Conservation (phyloP, 2,888 invertebrate species). For the Troides aeacus region DNA sequence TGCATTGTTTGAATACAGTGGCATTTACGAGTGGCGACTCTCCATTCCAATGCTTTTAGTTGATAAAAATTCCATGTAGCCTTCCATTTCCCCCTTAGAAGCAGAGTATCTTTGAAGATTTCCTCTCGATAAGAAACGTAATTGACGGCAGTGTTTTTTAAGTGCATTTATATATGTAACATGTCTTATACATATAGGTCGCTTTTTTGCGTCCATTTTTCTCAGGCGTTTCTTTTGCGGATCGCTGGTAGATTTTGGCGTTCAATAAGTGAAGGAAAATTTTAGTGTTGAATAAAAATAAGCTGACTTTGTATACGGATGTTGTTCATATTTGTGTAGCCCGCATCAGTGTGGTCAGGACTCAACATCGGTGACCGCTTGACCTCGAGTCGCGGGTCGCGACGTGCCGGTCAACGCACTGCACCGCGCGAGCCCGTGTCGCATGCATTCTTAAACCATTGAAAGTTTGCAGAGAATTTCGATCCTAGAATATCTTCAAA, state of each 20-base stretch:
- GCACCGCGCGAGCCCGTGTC: constrained; percentile 42
- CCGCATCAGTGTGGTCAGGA: constrained; percentile 50
- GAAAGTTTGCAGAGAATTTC: constrained; percentile 20
- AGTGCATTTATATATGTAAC: not conserved
- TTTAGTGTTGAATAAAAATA: too few relatives aligned
- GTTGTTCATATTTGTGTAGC: not conserved
- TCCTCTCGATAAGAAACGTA: not conserved
- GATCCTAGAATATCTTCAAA: not conserved
- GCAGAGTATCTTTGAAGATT: too few relatives aligned
- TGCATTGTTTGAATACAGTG: too few relatives aligned
- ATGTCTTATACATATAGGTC: too few relatives aligned
- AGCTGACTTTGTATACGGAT: not conserved
- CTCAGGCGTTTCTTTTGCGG: too few relatives aligned
- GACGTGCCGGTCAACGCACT: constrained; percentile 66
- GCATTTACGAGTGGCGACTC: too few relatives aligned
- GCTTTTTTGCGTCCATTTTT: too few relatives aligned
- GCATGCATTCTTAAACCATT: constrained; percentile 49
- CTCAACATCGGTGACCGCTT: constrained; percentile 67
- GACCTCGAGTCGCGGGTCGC: constrained; percentile 66
- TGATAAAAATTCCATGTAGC: too few relatives aligned
- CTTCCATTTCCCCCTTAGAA: too few relatives aligned
- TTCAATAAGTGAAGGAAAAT: too few relatives aligned
- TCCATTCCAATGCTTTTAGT: too few relatives aligned
- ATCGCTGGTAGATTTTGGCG: too few relatives aligned
- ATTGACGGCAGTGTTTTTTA: not conserved